phyloP scores from a whole-genome alignment of 2,797 vertebrate species.

The Erpetoichthys calabaricus region DNA sequence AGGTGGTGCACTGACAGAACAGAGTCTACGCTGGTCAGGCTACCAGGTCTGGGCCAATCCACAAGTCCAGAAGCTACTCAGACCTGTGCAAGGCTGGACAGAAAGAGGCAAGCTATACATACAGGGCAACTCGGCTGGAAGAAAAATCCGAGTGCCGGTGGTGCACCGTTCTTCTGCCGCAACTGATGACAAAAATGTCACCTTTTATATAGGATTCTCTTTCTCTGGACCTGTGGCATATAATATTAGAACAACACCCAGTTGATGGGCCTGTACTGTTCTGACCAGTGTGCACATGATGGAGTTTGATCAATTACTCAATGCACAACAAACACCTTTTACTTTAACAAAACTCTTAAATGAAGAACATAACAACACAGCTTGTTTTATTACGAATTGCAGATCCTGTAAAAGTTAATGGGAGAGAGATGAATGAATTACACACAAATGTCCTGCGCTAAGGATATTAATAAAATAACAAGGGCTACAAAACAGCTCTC shows the following conservation, averaged over 20 bases:
- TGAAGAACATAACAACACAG: too few species aligned
- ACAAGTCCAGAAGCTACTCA: constrained; percentile 33
- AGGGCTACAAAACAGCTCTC: too few species aligned
- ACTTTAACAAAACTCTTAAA: too few species aligned
- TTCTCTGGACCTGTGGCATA: constrained; percentile 57
- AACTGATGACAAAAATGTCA: constrained; percentile 58
- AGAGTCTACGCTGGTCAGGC: constrained; percentile 33
- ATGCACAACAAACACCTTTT: too few species aligned
- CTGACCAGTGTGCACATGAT: too few species aligned
- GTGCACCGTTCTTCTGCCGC: constrained; percentile 49
- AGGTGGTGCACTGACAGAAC: constrained; percentile 30
- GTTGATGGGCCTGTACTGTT: too few species aligned
- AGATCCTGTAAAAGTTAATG: too few species aligned
- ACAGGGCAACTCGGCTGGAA: constrained; percentile 31
- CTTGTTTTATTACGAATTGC: too few species aligned
- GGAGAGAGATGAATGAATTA: too few species aligned
- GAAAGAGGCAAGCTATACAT: constrained; percentile 52
- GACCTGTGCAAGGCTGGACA: constrained; percentile 59
- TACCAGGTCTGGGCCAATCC: constrained; percentile 37
- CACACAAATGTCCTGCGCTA: too few species aligned
- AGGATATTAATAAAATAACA: too few species aligned
- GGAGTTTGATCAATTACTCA: too few species aligned
- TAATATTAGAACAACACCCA: constrained; percentile 26
- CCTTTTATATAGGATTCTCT: constrained; percentile 66
- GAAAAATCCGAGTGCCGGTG: constrained; percentile 38